These are phyloP conservation scores for Anaspis maculata DNA, from an alignment of 2,888 invertebrate genomes.

Conservation along the genomic window DNA sequence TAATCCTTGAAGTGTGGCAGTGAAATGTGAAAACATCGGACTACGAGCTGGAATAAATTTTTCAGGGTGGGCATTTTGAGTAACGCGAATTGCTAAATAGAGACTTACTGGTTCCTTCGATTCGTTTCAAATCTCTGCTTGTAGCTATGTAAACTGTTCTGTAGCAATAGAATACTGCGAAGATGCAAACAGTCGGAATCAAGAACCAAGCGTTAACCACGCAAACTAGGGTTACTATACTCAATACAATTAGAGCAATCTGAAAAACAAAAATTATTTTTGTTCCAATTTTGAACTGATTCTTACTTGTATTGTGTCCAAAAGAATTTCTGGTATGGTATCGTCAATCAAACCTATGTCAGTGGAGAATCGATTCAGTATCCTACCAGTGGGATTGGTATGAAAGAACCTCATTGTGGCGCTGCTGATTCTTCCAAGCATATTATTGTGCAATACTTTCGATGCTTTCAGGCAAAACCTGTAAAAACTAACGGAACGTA, in stretches of 20 bases:
- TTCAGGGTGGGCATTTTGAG: constrained; percentile 30
- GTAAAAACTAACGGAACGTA: constrained; percentile 44
- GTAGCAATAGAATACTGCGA: constrained; percentile 53
- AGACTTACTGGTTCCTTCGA: constrained; percentile 60
- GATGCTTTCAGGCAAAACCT: constrained; percentile 46
- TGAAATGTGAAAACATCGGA: constrained; percentile 70
- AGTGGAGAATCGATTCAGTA: constrained; percentile 1
- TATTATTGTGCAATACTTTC: constrained; percentile 45
- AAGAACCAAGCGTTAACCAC: constrained; percentile 60
- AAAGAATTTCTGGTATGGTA: constrained; percentile 1
- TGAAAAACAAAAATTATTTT: constrained; percentile 19
- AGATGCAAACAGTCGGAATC: constrained; percentile 54
- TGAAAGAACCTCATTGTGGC: constrained; percentile 60
- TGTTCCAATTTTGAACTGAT: no score
- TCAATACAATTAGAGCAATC: no score
- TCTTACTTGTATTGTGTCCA: constrained; percentile 1
- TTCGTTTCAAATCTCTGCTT: constrained; percentile 63
- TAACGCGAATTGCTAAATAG: constrained; percentile 59
- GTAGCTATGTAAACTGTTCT: constrained; percentile 60
- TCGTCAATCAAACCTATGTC: constrained; percentile 4
- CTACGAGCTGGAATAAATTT: constrained; percentile 53
- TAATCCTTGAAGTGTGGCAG: constrained; percentile 67
- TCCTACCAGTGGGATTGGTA: constrained; percentile 49
- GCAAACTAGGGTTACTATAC: no score
- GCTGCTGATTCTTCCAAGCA: constrained; percentile 45